These are phyloP conservation scores for Silurus asotus DNA, from an alignment of 2,113 vertebrate species.

Conservation along the genomic window DNA sequence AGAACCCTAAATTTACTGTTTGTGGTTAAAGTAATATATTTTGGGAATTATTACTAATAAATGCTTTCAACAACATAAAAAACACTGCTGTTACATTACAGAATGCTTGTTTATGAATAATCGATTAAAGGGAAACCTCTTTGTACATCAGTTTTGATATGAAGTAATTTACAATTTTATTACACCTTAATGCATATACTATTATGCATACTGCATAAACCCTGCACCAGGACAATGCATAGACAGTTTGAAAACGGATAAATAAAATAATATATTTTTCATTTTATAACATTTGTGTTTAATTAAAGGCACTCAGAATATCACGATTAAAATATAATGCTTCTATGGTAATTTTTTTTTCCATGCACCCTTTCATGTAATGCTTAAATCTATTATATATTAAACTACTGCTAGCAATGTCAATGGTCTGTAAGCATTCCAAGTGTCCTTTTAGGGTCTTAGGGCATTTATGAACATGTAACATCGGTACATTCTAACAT, in stretches of 20 bases:
- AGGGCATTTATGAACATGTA: slow-evolving; percentile 17
- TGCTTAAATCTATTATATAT: slow-evolving; percentile 41
- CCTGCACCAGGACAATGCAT: slow-evolving; percentile 1
- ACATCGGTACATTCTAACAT: slow-evolving; percentile 26
- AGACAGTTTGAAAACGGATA: slow-evolving; percentile 51
- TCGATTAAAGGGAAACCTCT: background rate
- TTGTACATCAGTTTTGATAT: background rate
- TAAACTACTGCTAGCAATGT: slow-evolving; percentile 28
- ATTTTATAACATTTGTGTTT: slow-evolving; percentile 55
- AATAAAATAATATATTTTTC: background rate
- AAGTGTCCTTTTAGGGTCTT: slow-evolving; percentile 13
- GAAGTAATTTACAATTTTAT: background rate
- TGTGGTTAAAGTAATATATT: background rate
- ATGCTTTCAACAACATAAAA: background rate
- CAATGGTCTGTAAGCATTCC: slow-evolving; percentile 31
- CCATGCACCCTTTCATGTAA: slow-evolving; percentile 58
- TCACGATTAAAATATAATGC: slow-evolving; percentile 64
- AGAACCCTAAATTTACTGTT: background rate
- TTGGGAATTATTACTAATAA: background rate
- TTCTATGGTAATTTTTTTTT: slow-evolving; percentile 57
- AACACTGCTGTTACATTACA: background rate
- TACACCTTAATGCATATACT: background rate
- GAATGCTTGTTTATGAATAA: background rate
- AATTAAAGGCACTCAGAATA: slow-evolving; percentile 78
- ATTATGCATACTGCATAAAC: slow-evolving; percentile 7